Percentiles rank a stretch among this genome's conserved stretches.
Conservation (phyloP, 2,888 invertebrate genomes). For the Masnerella sp. region DNA sequence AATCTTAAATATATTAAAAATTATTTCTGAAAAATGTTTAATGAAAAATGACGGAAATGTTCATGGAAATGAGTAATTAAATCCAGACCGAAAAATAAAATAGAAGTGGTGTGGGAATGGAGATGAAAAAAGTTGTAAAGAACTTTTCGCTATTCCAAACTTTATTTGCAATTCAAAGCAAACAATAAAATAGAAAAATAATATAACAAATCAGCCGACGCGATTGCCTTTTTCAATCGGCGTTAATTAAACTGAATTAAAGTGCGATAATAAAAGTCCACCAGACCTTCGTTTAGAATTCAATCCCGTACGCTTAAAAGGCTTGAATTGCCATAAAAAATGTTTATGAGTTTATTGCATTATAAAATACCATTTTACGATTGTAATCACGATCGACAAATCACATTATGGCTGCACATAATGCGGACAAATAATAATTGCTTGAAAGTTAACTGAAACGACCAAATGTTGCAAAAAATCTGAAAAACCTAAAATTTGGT, state of each 20-base stretch:
- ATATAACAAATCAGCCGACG: too few relatives aligned
- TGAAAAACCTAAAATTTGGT: too few relatives aligned
- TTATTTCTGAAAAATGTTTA: too few relatives aligned
- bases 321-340: constrained; percentile 24
- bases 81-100: too few relatives aligned
- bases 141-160: too few relatives aligned
- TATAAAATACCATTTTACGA: constrained; percentile 37
- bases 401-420: constrained; percentile 7
- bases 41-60: too few relatives aligned
- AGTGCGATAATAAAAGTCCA: constrained; percentile 16
- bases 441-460: neutral
- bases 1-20: too few relatives aligned
- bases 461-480: neutral
- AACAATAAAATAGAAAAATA: too few relatives aligned
- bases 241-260: constrained; percentile 14
- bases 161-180: too few relatives aligned
- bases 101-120: too few relatives aligned
- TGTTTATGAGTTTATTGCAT: constrained; percentile 31
- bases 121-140: too few relatives aligned
- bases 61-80: too few relatives aligned
- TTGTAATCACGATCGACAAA: constrained; percentile 24
- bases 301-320: constrained; percentile 17
- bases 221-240: constrained; percentile 4
- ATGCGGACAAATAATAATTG: constrained; percentile 4
- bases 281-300: constrained; percentile 22